Evolutionary conservation across 2,888 invertebrate genomes (phyloP).

Genomic region (Macrophya alboannulata): DNA sequence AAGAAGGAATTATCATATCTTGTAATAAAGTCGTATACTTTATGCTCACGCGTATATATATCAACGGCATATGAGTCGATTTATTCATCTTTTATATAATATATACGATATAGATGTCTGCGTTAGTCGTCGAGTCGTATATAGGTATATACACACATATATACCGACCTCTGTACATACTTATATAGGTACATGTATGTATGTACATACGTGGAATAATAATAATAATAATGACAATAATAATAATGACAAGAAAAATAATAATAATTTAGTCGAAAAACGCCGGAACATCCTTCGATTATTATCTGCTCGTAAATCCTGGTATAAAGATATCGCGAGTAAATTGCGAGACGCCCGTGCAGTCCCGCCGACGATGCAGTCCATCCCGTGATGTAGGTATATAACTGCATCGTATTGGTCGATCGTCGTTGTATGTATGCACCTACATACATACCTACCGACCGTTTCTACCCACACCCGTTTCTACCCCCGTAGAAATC

Average conservation of each 20-base stretch:
- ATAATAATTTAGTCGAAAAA: conserved; percentile 78
- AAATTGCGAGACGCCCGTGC: conserved; percentile 73
- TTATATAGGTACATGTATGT: background rate
- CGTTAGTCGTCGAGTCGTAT: background rate
- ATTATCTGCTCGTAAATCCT: conserved; percentile 79
- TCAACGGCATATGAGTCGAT: conserved; percentile 25
- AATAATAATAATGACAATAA: background rate
- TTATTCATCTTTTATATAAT: conserved; percentile 36
- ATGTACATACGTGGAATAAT: background rate
- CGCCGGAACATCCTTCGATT: conserved; percentile 79
- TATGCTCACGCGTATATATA: conserved; percentile 7
- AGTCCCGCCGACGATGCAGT: conserved; percentile 1
- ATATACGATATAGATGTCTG: conserved; percentile 15
- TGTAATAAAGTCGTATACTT: conserved; percentile 48
- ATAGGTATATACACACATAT: background rate
- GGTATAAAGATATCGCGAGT: conserved; percentile 79
- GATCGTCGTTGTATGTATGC: background rate
- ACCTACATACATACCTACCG: background rate
- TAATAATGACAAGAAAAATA: conserved; percentile 73
- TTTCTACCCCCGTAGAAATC: conserved; percentile 2
- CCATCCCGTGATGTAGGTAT: conserved; percentile 1
- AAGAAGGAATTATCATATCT: conserved; percentile 16
- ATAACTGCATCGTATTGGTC: conserved; percentile 30
- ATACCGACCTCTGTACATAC: background rate
- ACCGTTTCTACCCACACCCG: conserved; percentile 17